Conservation (phyloP, 2,797 vertebrate species). For the Galago senegalensis region DNA sequence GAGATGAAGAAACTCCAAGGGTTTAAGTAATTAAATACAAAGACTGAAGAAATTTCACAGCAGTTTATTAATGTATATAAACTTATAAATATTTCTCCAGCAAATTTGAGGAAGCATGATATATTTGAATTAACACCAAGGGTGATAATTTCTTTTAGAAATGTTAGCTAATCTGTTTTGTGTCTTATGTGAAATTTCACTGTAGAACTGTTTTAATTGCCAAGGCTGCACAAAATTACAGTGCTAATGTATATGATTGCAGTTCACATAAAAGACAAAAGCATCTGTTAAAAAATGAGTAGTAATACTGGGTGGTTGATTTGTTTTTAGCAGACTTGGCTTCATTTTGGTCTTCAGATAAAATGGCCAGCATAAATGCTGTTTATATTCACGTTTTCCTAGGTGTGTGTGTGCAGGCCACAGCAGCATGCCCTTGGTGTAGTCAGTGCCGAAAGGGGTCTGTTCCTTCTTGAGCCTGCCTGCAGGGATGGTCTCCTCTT, state of each 20-base stretch:
- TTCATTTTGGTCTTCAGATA: constrained; percentile 91
- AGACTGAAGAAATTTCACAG: constrained; percentile 93
- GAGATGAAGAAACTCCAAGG: constrained; percentile 91
- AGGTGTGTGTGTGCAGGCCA: constrained; percentile 96
- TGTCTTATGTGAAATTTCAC: constrained; percentile 92
- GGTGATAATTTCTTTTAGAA: constrained; percentile 93
- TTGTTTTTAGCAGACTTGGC: constrained; percentile 93
- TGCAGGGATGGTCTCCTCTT: constrained; percentile 95
- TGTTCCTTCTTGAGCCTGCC: constrained; percentile 95
- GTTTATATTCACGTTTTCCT: constrained; percentile 96
- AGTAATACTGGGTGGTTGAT: constrained; percentile 91
- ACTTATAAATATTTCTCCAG: constrained; percentile 93
- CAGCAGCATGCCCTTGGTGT: constrained; percentile 95
- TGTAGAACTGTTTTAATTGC: constrained; percentile 93
- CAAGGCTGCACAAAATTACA: constrained; percentile 92
- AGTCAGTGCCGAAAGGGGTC: constrained; percentile 95
- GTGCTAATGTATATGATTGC: constrained; percentile 91
- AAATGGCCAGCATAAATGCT: constrained; percentile 96
- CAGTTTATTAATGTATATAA: constrained; percentile 94
- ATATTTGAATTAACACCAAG: constrained; percentile 92
- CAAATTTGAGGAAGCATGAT: constrained; percentile 93
- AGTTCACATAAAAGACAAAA: constrained; percentile 88
- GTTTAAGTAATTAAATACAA: constrained; percentile 93
- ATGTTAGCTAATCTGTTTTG: constrained; percentile 92
- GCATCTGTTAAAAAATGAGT: constrained; percentile 88